Base-by-base conservation (phyloP, 1,140 invertebrate genomes). In the Apolygus lucorum region DNA sequence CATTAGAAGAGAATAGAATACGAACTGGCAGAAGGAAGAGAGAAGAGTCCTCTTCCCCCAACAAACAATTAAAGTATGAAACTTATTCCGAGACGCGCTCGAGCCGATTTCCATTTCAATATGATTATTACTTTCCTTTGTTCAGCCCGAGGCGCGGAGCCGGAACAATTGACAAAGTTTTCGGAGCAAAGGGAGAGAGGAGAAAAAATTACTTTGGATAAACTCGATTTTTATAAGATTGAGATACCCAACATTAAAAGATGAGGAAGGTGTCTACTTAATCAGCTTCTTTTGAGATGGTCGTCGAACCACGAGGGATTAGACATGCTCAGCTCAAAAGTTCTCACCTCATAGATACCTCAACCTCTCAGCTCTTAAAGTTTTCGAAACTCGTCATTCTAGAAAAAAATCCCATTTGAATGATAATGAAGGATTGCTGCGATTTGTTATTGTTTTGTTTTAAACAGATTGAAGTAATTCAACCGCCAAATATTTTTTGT, bases 61-160 rank as follows among this genome's bases (percentile, higher is more conserved):
- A 63, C 62, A 63, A 63, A 63, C 62, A 63, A 63, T 63, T 63
- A 63, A 63, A 63, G 62, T 63, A 63, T 63, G 62, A 63, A 63
- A 63, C 62, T 63, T 63, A 63, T 63, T 63, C 62, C 62, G 27
- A 27, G 22, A 17, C 21, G 22, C 27, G 26, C 62, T 27, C 22
- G 62, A 27, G 27, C 21, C 27, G 62, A 63, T 63, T 63, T 63
- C 62, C 62, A 63, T 63, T 63, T 63, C 62, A 63, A 63, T 63
- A 63, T 63, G 62, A 63, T 63, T 63, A 63, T 63, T 63, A 63
- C 62, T 63, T 63, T 25, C 21, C 62, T 63, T 63, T 63, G 62
- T 63, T 63, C 62, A 25, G 27, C 22, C 62, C 62, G 62, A 63
- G 62, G 62, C 34, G 34, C 34, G 34, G 34, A 42, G 34, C 4